Percentiles rank a stretch among this genome's conserved stretches.
Conservation (phyloP, 2,113 vertebrate species). For the Colinus virginianus region DNA sequence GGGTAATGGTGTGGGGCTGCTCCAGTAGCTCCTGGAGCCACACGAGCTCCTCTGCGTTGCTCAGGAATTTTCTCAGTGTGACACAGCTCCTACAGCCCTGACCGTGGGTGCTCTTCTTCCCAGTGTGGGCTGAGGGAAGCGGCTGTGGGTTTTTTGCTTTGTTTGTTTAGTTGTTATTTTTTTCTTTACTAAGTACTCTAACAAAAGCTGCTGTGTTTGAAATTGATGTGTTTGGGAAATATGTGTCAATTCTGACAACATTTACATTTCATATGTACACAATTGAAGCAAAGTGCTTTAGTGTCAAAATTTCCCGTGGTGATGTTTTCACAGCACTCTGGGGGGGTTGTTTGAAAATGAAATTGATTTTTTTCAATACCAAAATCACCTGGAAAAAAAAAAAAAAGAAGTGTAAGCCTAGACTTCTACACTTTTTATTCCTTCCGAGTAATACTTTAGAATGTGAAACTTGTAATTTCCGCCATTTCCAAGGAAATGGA, state of each 20-base stretch:
- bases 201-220: background rate
- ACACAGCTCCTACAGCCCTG: background rate
- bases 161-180: background rate
- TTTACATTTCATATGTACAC: rapidly evolving
- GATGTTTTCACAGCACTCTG: background rate
- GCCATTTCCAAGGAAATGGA: background rate
- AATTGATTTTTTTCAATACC: background rate
- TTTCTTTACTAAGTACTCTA: rapidly evolving
- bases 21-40: background rate
- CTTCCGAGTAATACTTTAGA: background rate
- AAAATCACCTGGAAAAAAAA: background rate
- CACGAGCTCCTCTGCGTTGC: rapidly evolving
- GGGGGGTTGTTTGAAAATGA: background rate
- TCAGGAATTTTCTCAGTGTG: background rate
- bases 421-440: background rate
- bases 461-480: background rate
- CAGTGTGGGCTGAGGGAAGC: background rate
- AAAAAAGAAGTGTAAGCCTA: background rate
- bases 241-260: background rate
- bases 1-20: background rate
- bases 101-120: background rate
- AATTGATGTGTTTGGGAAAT: background rate
- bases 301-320: background rate
- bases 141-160: background rate
- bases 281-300: background rate